Evolutionary conservation across 2,113 vertebrate genomes (phyloP).

Genomic region (Eulacestoma nigropectus): DNA sequence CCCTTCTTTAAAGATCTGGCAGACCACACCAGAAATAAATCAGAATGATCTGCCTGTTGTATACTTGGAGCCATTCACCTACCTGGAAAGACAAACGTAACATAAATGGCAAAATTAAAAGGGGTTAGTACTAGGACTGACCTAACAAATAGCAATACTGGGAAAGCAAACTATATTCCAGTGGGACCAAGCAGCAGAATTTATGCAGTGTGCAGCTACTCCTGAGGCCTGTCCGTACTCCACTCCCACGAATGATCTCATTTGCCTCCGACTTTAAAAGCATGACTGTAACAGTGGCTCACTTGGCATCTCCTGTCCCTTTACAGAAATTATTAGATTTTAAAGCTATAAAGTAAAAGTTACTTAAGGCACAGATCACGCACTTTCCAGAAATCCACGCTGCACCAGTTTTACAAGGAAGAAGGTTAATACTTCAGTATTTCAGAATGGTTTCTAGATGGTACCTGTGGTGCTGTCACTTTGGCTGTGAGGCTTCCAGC

Average conservation of each 20-base stretch:
- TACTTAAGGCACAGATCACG: background rate
- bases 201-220: background rate
- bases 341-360: background rate
- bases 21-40: background rate
- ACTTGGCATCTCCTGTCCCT: background rate
- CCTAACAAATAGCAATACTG: background rate
- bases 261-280: background rate
- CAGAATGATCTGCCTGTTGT: background rate
- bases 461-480: conserved; percentile 92
- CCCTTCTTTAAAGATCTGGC: background rate
- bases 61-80: background rate
- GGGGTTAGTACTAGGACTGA: background rate
- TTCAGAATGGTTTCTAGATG: background rate
- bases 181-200: background rate
- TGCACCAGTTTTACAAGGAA: background rate
- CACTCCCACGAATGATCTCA: background rate
- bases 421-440: background rate
- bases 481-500: conserved; percentile 90
- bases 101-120: background rate
- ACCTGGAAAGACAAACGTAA: background rate
- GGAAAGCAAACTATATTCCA: background rate
- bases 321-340: background rate
- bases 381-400: background rate
- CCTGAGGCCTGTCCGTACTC: background rate
- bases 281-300: background rate